Percentiles rank a stretch among this genome's conserved stretches.
Conservation (phyloP, 2,888 invertebrate species). For the Drosophila gaucha region DNA sequence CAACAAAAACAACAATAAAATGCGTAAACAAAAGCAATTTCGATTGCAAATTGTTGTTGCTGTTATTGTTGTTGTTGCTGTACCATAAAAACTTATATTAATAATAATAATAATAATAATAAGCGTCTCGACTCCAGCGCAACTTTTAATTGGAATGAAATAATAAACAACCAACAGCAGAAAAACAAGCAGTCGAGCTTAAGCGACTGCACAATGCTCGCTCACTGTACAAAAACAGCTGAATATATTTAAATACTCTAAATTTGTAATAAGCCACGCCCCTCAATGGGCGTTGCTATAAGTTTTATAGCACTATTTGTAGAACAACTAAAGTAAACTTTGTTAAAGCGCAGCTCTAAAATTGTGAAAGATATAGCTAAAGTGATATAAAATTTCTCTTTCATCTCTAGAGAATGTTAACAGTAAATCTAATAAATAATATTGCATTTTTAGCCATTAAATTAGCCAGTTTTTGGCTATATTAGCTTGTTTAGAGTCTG, state of each 20-base stretch:
- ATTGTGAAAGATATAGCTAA: no score
- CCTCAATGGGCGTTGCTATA: not conserved
- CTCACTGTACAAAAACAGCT: not conserved
- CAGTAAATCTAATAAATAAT: no score
- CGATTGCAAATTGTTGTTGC: conserved; percentile 3
- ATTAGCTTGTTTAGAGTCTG: no score
- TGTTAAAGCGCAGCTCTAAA: fast-evolving
- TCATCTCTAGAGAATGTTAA: no score
- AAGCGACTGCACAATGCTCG: not conserved
- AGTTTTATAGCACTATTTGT: not conserved
- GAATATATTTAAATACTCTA: no score
- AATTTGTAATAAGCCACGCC: no score
- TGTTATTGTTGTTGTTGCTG: conserved; percentile 12
- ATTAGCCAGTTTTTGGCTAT: no score
- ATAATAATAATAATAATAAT: conserved; percentile 31
- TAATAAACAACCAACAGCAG: conserved; percentile 74
- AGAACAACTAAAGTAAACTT: no score
- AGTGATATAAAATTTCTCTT: no score
- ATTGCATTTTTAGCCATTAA: no score
- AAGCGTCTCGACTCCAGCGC: conserved; percentile 18
- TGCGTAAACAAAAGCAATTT: conserved; percentile 23
- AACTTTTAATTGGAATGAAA: conserved; percentile 81
- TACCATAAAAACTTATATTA: conserved; percentile 32
- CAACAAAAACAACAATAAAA: conserved; percentile 42
- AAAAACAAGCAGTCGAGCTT: not conserved